Percentiles rank a stretch among this genome's conserved stretches.
phyloP scores from a whole-genome alignment of 2,888 invertebrate genomes.

The Helleia helle region DNA sequence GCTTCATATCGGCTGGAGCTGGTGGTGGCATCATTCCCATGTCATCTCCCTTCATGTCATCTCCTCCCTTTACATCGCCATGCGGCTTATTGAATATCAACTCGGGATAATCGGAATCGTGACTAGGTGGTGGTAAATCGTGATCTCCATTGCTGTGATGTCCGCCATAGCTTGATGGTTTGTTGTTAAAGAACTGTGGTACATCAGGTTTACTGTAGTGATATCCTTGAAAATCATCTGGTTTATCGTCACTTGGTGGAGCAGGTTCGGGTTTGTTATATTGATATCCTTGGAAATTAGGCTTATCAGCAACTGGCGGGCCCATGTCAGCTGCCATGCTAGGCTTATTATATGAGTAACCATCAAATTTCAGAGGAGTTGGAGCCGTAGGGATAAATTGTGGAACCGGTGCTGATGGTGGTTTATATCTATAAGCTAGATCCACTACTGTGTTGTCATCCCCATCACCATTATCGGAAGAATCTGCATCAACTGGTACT shows the following conservation, averaged over 20 bases:
- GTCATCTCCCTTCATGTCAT: slow-evolving; percentile 33
- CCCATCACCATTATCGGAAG: slow-evolving; percentile 26
- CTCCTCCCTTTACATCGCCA: slow-evolving; percentile 23
- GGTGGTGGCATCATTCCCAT: slow-evolving; percentile 50
- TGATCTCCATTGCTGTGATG: slow-evolving; percentile 28
- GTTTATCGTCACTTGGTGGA: slow-evolving; percentile 20
- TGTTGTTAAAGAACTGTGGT: slow-evolving; percentile 4
- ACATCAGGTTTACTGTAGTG: slow-evolving; percentile 17
- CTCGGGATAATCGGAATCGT: slow-evolving; percentile 38
- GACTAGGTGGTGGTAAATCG: slow-evolving; percentile 26
- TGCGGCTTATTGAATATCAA: slow-evolving; percentile 45
- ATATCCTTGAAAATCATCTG: slow-evolving; percentile 14
- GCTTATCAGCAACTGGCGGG: slow-evolving; percentile 29
- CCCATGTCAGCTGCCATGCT: slow-evolving; percentile 29
- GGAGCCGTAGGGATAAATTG: slow-evolving; percentile 40
- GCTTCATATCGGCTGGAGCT: slow-evolving; percentile 30
- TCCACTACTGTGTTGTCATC: slow-evolving; percentile 33
- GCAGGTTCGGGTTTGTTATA: slow-evolving; percentile 41
- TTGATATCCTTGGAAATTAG: slow-evolving; percentile 38
- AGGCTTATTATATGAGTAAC: slow-evolving; percentile 57
- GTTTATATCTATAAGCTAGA: slow-evolving; percentile 47
- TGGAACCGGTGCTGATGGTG: slow-evolving; percentile 33
- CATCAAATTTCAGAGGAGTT: slow-evolving; percentile 38
- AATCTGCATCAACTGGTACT: slow-evolving; percentile 28
- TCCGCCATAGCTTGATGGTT: slow-evolving; percentile 14